phyloP scores from a whole-genome alignment of 2,797 vertebrate species.

The Phrynocephalus vlangalii region DNA sequence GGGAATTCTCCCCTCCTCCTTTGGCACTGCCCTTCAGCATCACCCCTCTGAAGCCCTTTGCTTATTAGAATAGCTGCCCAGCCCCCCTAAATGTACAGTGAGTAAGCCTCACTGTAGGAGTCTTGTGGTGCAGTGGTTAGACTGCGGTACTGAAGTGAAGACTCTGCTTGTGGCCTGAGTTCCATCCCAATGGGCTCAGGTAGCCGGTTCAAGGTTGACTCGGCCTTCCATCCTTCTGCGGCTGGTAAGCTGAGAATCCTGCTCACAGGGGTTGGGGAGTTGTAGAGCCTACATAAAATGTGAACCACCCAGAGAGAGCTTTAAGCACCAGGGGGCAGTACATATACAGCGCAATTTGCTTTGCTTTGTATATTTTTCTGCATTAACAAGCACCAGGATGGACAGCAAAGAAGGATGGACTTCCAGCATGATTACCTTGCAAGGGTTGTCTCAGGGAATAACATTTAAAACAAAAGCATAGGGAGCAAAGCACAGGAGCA shows the following conservation, averaged over 20 bases:
- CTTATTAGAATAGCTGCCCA: neutral
- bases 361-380: neutral
- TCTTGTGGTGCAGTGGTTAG: too few relatives aligned
- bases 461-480: slow-evolving; percentile 1
- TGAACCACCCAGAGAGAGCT: too few relatives aligned
- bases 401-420: neutral
- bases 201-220: too few relatives aligned
- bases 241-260: too few relatives aligned
- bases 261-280: too few relatives aligned
- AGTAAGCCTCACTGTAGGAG: neutral
- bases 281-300: too few relatives aligned
- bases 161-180: too few relatives aligned
- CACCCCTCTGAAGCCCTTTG: neutral
- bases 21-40: neutral
- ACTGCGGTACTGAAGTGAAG: too few relatives aligned
- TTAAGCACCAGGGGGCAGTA: too few relatives aligned
- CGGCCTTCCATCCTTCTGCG: too few relatives aligned
- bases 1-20: neutral
- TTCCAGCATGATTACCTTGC: neutral
- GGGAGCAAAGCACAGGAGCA: neutral
- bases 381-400: neutral
- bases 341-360: too few relatives aligned
- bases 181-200: too few relatives aligned
- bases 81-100: neutral
- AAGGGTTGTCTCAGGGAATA: neutral